Conservation (phyloP, 2,797 vertebrate species). For the Gorsachius magnificus region DNA sequence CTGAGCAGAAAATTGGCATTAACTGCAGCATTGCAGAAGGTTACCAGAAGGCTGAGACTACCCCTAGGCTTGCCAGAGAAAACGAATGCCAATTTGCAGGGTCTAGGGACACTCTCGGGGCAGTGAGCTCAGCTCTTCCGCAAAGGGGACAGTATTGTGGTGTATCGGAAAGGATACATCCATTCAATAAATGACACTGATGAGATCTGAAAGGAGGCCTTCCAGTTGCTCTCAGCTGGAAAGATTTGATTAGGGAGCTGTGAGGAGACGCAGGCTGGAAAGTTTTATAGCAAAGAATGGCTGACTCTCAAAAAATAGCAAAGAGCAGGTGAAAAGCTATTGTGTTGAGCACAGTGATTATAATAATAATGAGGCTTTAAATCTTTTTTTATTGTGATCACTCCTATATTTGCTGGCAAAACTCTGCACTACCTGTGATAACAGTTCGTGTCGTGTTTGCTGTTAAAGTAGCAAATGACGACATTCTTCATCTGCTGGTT, state of each 20-base stretch:
- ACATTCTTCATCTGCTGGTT: background rate
- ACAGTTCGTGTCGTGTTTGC: background rate
- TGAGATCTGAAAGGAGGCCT: background rate
- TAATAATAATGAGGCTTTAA: background rate
- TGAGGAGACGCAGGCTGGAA: background rate
- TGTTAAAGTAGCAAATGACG: background rate
- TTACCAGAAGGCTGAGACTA: background rate
- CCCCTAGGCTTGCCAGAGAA: background rate
- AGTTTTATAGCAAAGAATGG: background rate
- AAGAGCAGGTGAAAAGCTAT: background rate
- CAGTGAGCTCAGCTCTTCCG: background rate
- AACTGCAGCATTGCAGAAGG: background rate
- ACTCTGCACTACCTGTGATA: background rate
- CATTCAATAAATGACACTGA: background rate
- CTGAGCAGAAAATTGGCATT: background rate
- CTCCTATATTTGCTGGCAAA: background rate
- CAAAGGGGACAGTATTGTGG: background rate
- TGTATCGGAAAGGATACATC: background rate
- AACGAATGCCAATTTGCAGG: background rate
- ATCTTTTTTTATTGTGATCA: background rate
- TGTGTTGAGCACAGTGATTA: background rate
- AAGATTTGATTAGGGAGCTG: background rate
- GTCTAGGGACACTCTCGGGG: too few species aligned
- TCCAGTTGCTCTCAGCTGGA: background rate
- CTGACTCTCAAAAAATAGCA: background rate